A percentile compares a stretch with the other conserved stretches of the same genome.
These are phyloP conservation scores for Picus viridis DNA, from an alignment of 2,797 vertebrate species.

Conservation along the genomic window DNA sequence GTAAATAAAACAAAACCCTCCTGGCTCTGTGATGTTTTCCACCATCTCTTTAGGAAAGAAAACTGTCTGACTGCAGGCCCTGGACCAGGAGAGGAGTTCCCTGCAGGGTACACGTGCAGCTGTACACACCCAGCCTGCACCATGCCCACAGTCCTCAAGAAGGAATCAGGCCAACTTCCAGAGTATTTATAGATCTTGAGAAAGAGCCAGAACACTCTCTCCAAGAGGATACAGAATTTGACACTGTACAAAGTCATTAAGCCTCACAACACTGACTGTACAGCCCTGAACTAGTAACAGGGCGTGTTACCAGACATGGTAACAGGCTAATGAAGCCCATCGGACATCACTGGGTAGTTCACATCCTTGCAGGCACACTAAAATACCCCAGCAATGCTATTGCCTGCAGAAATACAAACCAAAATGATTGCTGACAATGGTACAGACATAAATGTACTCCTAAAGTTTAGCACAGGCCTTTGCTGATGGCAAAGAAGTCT, in stretches of 20 bases:
- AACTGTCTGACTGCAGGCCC: not conserved
- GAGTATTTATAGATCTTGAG: conserved; percentile 63
- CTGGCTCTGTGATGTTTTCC: not conserved
- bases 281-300: not conserved
- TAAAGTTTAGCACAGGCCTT: not conserved
- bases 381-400: not conserved
- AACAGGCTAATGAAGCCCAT: not conserved
- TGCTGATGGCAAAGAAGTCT: not conserved
- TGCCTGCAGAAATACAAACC: not conserved
- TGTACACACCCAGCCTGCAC: not conserved
- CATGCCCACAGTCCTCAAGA: not conserved
- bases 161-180: conserved; percentile 36
- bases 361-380: not conserved
- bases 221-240: conserved; percentile 49
- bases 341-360: not conserved
- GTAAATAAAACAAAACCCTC: not conserved
- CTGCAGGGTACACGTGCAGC: conserved; percentile 18
- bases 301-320: not conserved
- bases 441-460: not conserved
- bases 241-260: conserved; percentile 67
- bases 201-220: conserved; percentile 43
- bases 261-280: not conserved
- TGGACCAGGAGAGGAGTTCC: not conserved
- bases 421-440: not conserved
- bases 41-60: not conserved